A percentile compares a stretch with the other conserved stretches of the same genome.
These are phyloP conservation scores for Argopecten irradians DNA, from an alignment of 1,140 invertebrate genomes.

Conservation along the genomic window DNA sequence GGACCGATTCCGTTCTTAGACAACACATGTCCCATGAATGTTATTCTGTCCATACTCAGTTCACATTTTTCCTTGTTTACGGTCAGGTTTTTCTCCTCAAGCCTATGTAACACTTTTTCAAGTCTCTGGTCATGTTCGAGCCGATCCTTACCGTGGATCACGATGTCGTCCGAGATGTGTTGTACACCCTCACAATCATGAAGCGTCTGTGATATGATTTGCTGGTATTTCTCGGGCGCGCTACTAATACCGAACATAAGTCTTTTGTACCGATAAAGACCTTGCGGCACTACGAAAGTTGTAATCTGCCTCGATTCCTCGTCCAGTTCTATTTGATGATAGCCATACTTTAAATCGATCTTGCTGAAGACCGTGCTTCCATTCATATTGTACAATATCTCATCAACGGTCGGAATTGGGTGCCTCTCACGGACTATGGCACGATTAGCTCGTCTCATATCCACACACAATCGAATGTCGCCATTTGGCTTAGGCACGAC, in stretches of 20 bases:
- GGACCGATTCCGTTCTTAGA: slow-evolving; percentile 49
- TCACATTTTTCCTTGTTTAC: slow-evolving; percentile 55
- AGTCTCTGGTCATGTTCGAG: slow-evolving; percentile 49
- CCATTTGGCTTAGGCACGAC: slow-evolving; percentile 55
- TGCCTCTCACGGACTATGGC: slow-evolving; percentile 59
- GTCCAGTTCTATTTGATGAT: slow-evolving; percentile 63
- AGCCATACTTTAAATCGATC: slow-evolving; percentile 60
- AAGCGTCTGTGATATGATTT: slow-evolving; percentile 50
- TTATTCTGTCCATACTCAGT: slow-evolving; percentile 52
- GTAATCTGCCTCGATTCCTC: slow-evolving; percentile 54
- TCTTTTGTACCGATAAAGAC: slow-evolving; percentile 55
- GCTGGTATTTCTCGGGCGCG: slow-evolving; percentile 59
- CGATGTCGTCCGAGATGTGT: slow-evolving; percentile 62
- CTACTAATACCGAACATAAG: slow-evolving; percentile 54
- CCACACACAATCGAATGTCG: slow-evolving; percentile 61
- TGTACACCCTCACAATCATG: slow-evolving; percentile 52
- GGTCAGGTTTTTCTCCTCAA: slow-evolving; percentile 48
- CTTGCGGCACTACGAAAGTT: slow-evolving; percentile 52
- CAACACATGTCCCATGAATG: slow-evolving; percentile 56
- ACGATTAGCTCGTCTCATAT: slow-evolving; percentile 61
- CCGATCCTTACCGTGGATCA: slow-evolving; percentile 54
- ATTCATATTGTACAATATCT: slow-evolving; percentile 59
- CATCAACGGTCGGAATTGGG: slow-evolving; percentile 64
- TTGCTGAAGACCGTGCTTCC: slow-evolving; percentile 56
- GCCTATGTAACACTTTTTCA: too few species aligned